Evolutionary conservation across 1,140 invertebrate genomes (phyloP).

Genomic region (Streblospio benedicti): DNA sequence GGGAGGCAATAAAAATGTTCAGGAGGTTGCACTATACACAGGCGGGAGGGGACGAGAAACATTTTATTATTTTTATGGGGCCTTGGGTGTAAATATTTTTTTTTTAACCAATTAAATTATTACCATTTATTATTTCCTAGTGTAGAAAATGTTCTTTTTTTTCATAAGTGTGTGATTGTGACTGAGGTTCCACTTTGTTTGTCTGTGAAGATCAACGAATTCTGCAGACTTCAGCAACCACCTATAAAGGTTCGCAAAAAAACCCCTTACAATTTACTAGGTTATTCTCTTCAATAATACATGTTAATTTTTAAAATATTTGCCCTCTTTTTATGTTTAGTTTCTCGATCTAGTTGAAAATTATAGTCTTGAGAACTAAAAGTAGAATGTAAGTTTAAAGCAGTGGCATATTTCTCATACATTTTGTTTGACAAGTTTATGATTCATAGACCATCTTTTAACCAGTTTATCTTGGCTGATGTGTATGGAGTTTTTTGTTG

Average conservation of each 20-base stretch:
- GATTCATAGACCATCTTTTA: slow-evolving; percentile 13
- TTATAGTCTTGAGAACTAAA: too few species aligned
- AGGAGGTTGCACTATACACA: too few species aligned
- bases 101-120: neutral
- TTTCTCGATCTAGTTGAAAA: too few species aligned
- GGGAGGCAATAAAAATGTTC: too few species aligned
- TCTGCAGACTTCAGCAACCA: slow-evolving; percentile 33
- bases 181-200: slow-evolving; percentile 34
- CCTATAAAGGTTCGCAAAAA: slow-evolving; percentile 36
- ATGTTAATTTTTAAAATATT: too few species aligned
- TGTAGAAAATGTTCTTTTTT: neutral
- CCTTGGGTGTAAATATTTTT: neutral
- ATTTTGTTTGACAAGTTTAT: slow-evolving; percentile 2
- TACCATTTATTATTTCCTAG: neutral
- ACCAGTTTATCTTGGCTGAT: slow-evolving; percentile 44
- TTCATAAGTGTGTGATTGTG: slow-evolving; percentile 43
- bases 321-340: too few species aligned
- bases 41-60: too few species aligned
- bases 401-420: too few species aligned
- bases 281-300: too few species aligned
- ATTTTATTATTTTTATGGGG: too few species aligned
- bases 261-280: slow-evolving; percentile 4
- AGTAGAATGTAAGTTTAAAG: too few species aligned
- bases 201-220: slow-evolving; percentile 36
- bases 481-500: slow-evolving; percentile 43